phyloP scores from a whole-genome alignment of 2,797 vertebrate genomes.

The Xenops minutus region DNA sequence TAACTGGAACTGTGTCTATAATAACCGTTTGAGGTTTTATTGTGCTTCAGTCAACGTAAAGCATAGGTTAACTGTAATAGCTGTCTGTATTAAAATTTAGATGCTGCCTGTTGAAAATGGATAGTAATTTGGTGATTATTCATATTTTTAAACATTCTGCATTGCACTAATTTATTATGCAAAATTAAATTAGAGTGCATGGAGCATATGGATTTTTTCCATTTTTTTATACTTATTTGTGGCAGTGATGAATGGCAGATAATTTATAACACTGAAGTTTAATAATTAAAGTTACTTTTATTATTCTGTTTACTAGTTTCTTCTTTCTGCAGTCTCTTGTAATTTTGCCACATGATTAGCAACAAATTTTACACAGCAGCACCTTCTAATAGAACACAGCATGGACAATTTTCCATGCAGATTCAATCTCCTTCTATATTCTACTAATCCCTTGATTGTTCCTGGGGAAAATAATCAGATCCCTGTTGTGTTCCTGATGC shows the following conservation, averaged over 20 bases:
- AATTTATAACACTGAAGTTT: constrained; percentile 68
- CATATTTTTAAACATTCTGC: constrained; percentile 43
- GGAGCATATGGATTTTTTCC: constrained; percentile 33
- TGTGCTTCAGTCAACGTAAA: constrained; percentile 49
- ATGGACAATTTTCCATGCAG: constrained; percentile 76
- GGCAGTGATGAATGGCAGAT: constrained; percentile 64
- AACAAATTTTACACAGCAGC: constrained; percentile 79
- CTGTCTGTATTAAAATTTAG: constrained; percentile 45
- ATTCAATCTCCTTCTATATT: constrained; percentile 81
- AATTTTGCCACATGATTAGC: constrained; percentile 75
- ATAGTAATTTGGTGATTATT: constrained; percentile 60
- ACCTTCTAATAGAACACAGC: constrained; percentile 88
- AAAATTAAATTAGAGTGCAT: constrained; percentile 59
- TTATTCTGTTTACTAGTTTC: constrained; percentile 76
- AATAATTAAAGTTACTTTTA: constrained; percentile 74
- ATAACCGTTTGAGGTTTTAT: constrained; percentile 24
- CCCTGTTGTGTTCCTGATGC: constrained; percentile 69
- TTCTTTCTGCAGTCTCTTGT: constrained; percentile 61
- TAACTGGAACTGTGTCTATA: constrained; percentile 22
- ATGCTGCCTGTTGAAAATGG: constrained; percentile 14
- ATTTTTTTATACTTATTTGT: constrained; percentile 42
- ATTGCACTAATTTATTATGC: constrained; percentile 52
- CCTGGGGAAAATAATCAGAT: constrained; percentile 71
- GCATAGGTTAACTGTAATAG: constrained; percentile 18
- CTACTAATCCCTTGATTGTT: constrained; percentile 87